Evolutionary conservation across 2,888 invertebrate genomes (phyloP), one percentile per base, ranked within the genome.

Genomic region (Dendrolimus houi): DNA sequence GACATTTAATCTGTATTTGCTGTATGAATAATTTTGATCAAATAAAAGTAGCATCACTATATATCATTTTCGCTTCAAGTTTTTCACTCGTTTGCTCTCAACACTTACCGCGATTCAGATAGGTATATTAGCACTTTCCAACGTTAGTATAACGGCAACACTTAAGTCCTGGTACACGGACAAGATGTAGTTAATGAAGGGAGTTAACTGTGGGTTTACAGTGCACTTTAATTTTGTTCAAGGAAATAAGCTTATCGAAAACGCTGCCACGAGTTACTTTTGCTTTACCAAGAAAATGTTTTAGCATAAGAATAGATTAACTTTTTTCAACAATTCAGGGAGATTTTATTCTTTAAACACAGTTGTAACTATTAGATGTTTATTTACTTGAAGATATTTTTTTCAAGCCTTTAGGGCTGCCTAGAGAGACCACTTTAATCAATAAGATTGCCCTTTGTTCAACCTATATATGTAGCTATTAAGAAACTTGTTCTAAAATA

Each of bases 121-220:
- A 63, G 56, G 60, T 63, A 60, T 62, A 64, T 65, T 66, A 66
- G 61, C 63, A 60, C 62, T 64, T 62, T 63, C 60, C 60, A 63
- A 58, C 62, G 60, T 62, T 64, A 64, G 63, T 66, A 61, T 69
- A 66, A 62, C 60, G 64, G 61, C 54, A 59, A 56, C 54, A 58
- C 54, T 60, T 62, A 59, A 60, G 57, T 55, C 55, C 57, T 58
- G 57, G 55, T 54, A 55, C 57, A 58, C 58, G 59, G 57, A 55
- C 56, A 58, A 60, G 59, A 62, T 60, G 56, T 59, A 62, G 63
- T 60, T 66, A 65, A 68, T 65, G 59, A 64, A 65, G 56, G 42
- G 64, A 63, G 58, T 60, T 58, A 54, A 13, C 53, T 47, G 41
- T 12, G 14, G 12, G n/a, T 59, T 56, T 56, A 55, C 14, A 54